phyloP scores from a whole-genome alignment of 2,888 invertebrate genomes.

The Lasius fuliginosus region DNA sequence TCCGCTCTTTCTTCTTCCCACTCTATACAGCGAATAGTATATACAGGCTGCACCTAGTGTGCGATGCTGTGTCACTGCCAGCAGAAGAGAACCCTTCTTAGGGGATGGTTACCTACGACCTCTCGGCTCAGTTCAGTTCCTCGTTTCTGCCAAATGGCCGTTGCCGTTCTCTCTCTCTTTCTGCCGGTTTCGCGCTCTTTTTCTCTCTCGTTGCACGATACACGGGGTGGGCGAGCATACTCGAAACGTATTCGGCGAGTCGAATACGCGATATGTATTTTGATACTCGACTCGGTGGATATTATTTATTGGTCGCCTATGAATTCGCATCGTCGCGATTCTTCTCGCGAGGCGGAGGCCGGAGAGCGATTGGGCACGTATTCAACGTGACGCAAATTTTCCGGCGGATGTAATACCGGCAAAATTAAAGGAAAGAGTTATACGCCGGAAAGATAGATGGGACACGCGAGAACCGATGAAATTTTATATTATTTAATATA shows the following conservation, averaged over 20 bases:
- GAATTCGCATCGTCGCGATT: constrained; percentile 61
- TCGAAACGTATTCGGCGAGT: constrained; percentile 37
- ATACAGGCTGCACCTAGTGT: constrained; percentile 14
- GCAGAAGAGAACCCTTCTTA: constrained; percentile 29
- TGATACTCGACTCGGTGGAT: constrained; percentile 44
- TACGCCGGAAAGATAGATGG: constrained; percentile 38
- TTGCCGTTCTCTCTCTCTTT: neutral
- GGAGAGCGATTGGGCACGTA: constrained; percentile 52
- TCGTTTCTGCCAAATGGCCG: constrained; percentile 46
- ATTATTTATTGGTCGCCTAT: constrained; percentile 51
- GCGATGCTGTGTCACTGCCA: constrained; percentile 35
- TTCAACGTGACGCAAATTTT: constrained; percentile 55
- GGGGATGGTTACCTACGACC: constrained; percentile 38
- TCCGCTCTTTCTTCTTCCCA: constrained; percentile 39
- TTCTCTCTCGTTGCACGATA: neutral
- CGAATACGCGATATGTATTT: constrained; percentile 43
- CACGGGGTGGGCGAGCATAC: constrained; percentile 15
- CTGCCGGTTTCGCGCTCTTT: neutral
- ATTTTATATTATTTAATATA: constrained; percentile 35
- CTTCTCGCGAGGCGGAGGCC: constrained; percentile 42
- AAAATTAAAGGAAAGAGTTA: constrained; percentile 56
- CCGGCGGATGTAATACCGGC: constrained; percentile 48
- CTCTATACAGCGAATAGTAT: neutral
- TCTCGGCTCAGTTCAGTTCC: constrained; percentile 30
- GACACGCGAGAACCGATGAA: neutral